Base-by-base conservation (phyloP, 2,888 invertebrate genomes). In the Chalcis sispes region DNA sequence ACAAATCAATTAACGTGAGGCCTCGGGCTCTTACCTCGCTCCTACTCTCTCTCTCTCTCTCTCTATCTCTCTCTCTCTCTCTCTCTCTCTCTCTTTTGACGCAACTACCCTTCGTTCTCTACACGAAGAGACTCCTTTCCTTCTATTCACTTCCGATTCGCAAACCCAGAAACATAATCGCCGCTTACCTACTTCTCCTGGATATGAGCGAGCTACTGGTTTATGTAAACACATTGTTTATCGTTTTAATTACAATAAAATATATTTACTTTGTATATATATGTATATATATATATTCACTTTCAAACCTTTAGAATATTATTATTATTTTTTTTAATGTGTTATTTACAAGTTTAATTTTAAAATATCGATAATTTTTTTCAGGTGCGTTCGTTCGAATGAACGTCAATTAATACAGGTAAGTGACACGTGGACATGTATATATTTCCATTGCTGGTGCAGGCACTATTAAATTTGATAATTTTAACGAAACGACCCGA, bases 1-100 rank as follows among this genome's bases (percentile, higher is more conserved):
- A 85, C 85, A 84, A 86, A 86, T 86, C 86, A 86, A 86, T 86
- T 86, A 86, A 85, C 83, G 80, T 75, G 80, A 80, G 82, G 83
- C 83, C 83, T 81, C 80, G 77, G 83, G 77, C 79, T 56, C 48
- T n/a, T n/a, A n/a, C n/a, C n/a, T 66, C 75, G 18, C 40, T 58
- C 75, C 71, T 62, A 42, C 54, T 29, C 25, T 36, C 48, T 48
- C 29, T 61, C 61, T 76, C 69, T 64, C 66, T 78, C 58, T 76
- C 80, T 46, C 18, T 13, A 46, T 32, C 81, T 77, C 77, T 67
- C 72, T 77, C 67, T 8, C 32, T 67, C 52, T 23, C 65, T 75
- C 77, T 79, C 65, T 58, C 52, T 72, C 62, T 71, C 71, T 75
- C 76, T 76, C 70, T 59, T 62, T 62, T 58, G 62, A 4, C n/a